A percentile compares a stretch with the other conserved stretches of the same genome.
Evolutionary conservation across 2,888 invertebrate genomes (phyloP).

Genomic region (Epinotia demarniana): DNA sequence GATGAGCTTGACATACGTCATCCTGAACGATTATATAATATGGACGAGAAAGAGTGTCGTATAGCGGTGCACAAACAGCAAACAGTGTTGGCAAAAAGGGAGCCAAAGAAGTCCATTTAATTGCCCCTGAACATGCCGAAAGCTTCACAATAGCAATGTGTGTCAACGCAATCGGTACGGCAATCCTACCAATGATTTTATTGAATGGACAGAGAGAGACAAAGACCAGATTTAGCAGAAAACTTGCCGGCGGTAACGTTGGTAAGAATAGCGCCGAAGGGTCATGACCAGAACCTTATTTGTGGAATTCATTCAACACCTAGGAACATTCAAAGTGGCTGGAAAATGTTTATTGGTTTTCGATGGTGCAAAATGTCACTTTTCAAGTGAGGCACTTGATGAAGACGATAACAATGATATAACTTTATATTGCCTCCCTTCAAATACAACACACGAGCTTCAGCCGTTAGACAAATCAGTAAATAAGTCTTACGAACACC

Average conservation of each 20-base stretch:
- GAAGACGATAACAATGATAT: conserved; percentile 46
- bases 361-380: conserved; percentile 45
- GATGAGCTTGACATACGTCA: conserved; percentile 47
- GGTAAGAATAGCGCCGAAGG: conserved; percentile 47
- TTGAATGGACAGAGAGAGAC: conserved; percentile 46
- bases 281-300: conserved; percentile 45
- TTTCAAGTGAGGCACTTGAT: conserved; percentile 44
- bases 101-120: conserved; percentile 45
- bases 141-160: conserved; percentile 48
- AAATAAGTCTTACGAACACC: conserved; percentile 44
- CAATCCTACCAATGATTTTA: conserved; percentile 47
- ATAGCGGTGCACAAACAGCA: conserved; percentile 49
- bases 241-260: conserved; percentile 47
- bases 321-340: conserved; percentile 42
- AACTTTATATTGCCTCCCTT: conserved; percentile 43
- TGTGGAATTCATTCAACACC: conserved; percentile 45
- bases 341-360: conserved; percentile 47
- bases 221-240: conserved; percentile 42
- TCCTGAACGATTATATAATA: conserved; percentile 49
- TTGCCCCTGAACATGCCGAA: conserved; percentile 47
- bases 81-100: not conserved
- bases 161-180: conserved; percentile 46
- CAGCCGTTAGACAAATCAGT: conserved; percentile 46
- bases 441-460: conserved; percentile 10
- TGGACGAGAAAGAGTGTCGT: conserved; percentile 48